A percentile compares a stretch with the other conserved stretches of the same genome.
phyloP scores from a whole-genome alignment of 1,140 invertebrate species.

The Bombus terrestris region DNA sequence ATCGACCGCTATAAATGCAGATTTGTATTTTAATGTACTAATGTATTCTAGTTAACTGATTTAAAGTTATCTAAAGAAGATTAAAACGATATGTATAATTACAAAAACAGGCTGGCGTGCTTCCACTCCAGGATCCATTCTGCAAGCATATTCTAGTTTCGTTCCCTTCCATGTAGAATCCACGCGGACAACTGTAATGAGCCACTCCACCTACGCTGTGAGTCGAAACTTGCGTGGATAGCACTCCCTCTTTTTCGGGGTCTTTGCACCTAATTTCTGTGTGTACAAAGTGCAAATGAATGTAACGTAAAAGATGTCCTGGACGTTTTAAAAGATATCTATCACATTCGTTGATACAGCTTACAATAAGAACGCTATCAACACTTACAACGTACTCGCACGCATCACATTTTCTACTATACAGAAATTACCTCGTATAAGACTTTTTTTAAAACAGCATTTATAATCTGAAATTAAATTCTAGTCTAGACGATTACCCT shows the following conservation, averaged over 20 bases:
- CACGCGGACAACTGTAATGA: conserved; percentile 91
- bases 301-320: conserved; percentile 8
- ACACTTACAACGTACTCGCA: not conserved
- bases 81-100: conserved; percentile 77
- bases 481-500: conserved; percentile 81
- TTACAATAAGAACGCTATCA: not conserved
- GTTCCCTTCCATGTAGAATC: conserved; percentile 91
- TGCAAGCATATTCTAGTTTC: conserved; percentile 89
- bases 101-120: conserved; percentile 91
- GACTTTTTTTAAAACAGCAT: not conserved
- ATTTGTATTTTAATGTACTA: not conserved
- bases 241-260: conserved; percentile 84
- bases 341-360: not conserved
- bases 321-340: not conserved
- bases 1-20: conserved; percentile 86
- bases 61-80: not conserved
- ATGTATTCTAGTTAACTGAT: too few relatives aligned
- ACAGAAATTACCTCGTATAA: not conserved
- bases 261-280: conserved; percentile 90
- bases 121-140: conserved; percentile 92
- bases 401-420: too few relatives aligned
- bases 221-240: conserved; percentile 85
- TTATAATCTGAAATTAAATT: not conserved
- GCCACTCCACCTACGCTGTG: conserved; percentile 90
- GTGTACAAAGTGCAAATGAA: conserved; percentile 21